Evolutionary conservation across 2,797 vertebrate species (phyloP).

Genomic region (Percopsis omiscomaycus): DNA sequence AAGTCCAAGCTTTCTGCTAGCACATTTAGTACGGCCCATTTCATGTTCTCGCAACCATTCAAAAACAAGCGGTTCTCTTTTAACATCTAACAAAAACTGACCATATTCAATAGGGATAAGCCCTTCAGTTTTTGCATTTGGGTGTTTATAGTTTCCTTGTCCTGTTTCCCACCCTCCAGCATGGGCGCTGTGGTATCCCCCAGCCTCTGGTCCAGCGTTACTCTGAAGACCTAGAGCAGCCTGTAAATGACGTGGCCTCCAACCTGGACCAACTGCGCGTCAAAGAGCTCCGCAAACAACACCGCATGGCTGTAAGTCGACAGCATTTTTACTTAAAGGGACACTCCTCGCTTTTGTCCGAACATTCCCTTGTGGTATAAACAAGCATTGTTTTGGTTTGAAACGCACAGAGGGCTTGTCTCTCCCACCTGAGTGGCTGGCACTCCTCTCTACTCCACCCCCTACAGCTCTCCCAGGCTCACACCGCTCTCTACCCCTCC

Average conservation of each 20-base stretch:
- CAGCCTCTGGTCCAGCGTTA: conserved; percentile 91
- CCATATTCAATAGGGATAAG: background rate
- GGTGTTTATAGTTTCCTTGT: background rate
- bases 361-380: background rate
- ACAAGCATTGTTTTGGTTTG: background rate
- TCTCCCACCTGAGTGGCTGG: no score
- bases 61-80: conserved; percentile 4
- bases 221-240: conserved; percentile 88
- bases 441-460: no score
- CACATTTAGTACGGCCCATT: conserved; percentile 12
- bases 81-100: background rate
- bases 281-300: conserved; percentile 91
- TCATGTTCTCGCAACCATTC: conserved; percentile 12
- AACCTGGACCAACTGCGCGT: conserved; percentile 92
- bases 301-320: conserved; percentile 95
- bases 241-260: conserved; percentile 85
- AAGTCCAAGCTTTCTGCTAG: conserved; percentile 26
- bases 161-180: conserved; percentile 71
- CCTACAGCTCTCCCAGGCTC: no score
- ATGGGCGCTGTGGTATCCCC: conserved; percentile 94
- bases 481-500: no score
- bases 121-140: background rate
- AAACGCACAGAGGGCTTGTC: background rate
- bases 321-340: background rate
- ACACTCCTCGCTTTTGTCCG: background rate